Conservation (phyloP, 2,113 vertebrate species). For the Turdus rufiventris region DNA sequence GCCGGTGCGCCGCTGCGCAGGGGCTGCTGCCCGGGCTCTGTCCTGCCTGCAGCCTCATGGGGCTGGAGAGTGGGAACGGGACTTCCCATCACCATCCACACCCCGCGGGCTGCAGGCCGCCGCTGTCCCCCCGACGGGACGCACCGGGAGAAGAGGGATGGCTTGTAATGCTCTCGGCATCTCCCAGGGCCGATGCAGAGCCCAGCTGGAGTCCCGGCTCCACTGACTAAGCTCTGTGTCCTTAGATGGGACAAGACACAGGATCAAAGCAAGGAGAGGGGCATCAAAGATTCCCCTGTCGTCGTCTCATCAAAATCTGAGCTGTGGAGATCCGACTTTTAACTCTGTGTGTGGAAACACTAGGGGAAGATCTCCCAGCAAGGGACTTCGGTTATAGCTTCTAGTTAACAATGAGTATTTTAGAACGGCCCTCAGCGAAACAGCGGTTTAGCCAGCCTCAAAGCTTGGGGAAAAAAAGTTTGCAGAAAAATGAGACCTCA, state of each 20-base stretch:
- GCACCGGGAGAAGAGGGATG: accelerated
- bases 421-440: not conserved
- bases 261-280: not conserved
- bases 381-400: not conserved
- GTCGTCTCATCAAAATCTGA: not conserved
- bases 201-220: not conserved
- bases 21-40: not conserved
- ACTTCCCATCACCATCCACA: not conserved
- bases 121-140: not conserved
- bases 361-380: not conserved
- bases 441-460: not conserved
- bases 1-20: not conserved
- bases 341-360: not conserved
- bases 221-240: not conserved
- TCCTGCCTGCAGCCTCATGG: not conserved
- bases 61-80: not conserved
- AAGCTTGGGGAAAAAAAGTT: not conserved
- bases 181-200: not conserved
- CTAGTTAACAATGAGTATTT: not conserved
- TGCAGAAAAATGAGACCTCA: not conserved
- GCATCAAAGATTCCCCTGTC: not conserved
- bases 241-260: not conserved
- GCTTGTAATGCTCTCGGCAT: not conserved
- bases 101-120: not conserved
- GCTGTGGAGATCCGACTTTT: not conserved